Evolutionary conservation across 2,888 invertebrate genomes (phyloP), one percentile per base, ranked within the genome.

Genomic region (Alentia gelatinosa): DNA sequence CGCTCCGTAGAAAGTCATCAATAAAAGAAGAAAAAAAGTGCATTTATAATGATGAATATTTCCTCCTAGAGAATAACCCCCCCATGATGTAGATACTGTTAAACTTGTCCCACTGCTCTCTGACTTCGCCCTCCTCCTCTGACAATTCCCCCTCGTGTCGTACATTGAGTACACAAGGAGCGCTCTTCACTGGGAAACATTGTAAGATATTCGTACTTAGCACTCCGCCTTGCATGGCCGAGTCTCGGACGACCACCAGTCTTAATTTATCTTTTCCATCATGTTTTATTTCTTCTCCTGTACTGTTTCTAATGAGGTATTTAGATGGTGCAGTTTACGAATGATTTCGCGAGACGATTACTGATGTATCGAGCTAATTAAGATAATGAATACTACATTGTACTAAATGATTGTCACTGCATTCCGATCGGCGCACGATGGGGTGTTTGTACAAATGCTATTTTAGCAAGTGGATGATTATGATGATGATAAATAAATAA

Each of bases 401-500:
- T 79, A 79, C n/a, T 39, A 79, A 39, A 79, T 79, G 39, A 35
- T 79, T 79, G 37, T 79, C 35, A 79, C 37, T 39, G 79, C 35
- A 79, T 79, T 79, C 79, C 39, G 79, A 26, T 79, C 79, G 39
- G 19, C 5, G 26, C 23, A 79, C 23, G 35, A 26, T 33, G 37
- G 39, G 35, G 26, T 79, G 79, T 26, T 39, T 79, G 79, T 79
- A 79, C 26, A 79, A 79, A 79, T 79, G 39, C 79, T 79, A 79
- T 79, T 79, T 79, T 79, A 39, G 79, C 79, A 79, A 79, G 79
- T 79, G 79, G 39, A 35, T 79, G n/a, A 74, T 74, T 30, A 74
- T 47, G 19, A 47, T n/a, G n/a, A 74, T 74, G 30, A 74, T 33
- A 30, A 74, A 74, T 30, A 30, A 74, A 33, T 74, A 74, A 79